Evolutionary conservation across 2,888 invertebrate species (phyloP), one percentile per base, ranked within the genome.

Genomic region (Atethmia centrago): DNA sequence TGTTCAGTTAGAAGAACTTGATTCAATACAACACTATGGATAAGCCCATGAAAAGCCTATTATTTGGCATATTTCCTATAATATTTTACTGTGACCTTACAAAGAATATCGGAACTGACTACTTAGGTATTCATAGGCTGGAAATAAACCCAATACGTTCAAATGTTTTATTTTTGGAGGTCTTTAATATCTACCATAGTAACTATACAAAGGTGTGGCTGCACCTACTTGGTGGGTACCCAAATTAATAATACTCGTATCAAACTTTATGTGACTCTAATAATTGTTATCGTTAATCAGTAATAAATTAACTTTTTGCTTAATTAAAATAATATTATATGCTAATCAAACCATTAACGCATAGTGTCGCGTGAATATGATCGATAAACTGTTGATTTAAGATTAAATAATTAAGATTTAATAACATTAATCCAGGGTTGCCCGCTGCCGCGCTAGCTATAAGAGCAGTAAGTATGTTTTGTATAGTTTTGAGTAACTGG

Each of bases 361-460:
- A 83, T 65, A 82, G 79, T 74, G 80, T 53, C 78, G 87, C 82
- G 86, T 83, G 85, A 88, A 88, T 88, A 73, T 89, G 89, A 88
- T 88, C 77, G 86, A 88, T 88, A 82, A 82, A 86, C 66, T 82
- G 67, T 79, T 80, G 84, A 89, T 88, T 65, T 62, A 58, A 71
- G 79, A 83, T 80, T 40, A 67, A 67, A 64, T 78, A 45, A 56
- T 19, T 78, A 21, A n/a, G 16, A 55, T 61, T 61, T 53, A 9
- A 62, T 28, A 65, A 19, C n/a, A 61, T 68, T 56, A 40, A 3
- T n/a, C 19, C 55, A 49, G 47, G 55, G 36, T 49, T 47, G 31
- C 31, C n/a, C n/a, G n/a, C n/a, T n/a, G n/a, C n/a, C n/a, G n/a
- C n/a, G n/a, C n/a, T n/a, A n/a, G n/a, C n/a, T n/a, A n/a, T n/a